Percentiles rank a stretch among this genome's conserved stretches.
These are phyloP conservation scores for Tangara arthus DNA, from an alignment of 2,797 vertebrate genomes.

Conservation along the genomic window DNA sequence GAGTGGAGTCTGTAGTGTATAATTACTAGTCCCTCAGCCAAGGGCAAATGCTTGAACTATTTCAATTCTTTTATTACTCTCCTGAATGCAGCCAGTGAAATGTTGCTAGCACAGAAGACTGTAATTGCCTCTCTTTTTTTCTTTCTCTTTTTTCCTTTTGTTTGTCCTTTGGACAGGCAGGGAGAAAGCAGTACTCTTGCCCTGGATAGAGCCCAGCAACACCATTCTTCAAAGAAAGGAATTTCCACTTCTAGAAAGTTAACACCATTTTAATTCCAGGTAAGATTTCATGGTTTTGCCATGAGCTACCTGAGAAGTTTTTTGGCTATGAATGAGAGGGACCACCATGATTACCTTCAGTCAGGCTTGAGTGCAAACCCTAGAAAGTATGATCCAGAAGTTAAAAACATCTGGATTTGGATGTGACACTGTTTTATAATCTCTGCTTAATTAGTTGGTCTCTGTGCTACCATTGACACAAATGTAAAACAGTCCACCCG, in stretches of 20 bases:
- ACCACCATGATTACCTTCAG: background rate
- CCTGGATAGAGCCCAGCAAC: background rate
- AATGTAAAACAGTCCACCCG: background rate
- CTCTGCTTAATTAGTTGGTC: conserved; percentile 45
- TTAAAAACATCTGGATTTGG: conserved; percentile 23
- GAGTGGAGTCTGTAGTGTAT: conserved; percentile 14
- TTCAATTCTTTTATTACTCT: conserved; percentile 60
- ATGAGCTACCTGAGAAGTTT: background rate
- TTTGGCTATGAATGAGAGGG: background rate
- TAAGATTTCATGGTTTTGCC: conserved; percentile 33
- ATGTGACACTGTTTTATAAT: background rate
- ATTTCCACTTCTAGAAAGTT: conserved; percentile 30
- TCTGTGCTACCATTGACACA: conserved; percentile 26
- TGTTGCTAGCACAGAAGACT: background rate
- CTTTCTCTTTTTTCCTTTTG: background rate
- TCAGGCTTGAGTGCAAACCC: background rate
- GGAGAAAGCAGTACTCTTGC: background rate
- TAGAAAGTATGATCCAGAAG: conserved; percentile 19
- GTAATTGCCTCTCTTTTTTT: background rate
- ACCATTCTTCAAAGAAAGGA: background rate
- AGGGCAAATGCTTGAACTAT: conserved; percentile 31
- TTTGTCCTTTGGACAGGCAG: background rate
- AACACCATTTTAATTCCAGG: conserved; percentile 43
- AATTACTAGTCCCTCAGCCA: conserved; percentile 1
- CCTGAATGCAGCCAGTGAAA: conserved; percentile 7